These are phyloP conservation scores for Otis tarda DNA, from an alignment of 2,113 vertebrate genomes.

Conservation along the genomic window DNA sequence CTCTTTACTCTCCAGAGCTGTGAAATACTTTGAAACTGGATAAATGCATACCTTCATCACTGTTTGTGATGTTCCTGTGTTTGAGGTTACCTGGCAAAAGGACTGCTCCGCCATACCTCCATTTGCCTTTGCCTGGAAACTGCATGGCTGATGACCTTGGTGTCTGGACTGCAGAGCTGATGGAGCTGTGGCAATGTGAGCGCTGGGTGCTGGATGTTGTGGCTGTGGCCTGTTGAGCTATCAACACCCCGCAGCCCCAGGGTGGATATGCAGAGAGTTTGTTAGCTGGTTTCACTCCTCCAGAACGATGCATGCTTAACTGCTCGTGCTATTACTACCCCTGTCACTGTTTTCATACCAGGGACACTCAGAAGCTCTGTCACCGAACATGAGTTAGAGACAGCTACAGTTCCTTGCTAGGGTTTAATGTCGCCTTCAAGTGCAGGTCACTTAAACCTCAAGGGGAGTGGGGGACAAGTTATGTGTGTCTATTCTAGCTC, in stretches of 20 bases:
- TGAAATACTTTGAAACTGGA: not conserved
- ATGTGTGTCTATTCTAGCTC: not conserved
- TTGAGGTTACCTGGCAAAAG: not conserved
- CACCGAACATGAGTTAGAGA: not conserved
- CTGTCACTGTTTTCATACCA: not conserved
- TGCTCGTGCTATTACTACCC: not conserved
- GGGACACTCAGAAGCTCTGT: not conserved
- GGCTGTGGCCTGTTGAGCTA: not conserved
- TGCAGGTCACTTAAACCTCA: not conserved
- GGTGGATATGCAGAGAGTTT: not conserved
- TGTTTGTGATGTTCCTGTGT: not conserved
- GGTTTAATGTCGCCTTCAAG: not conserved
- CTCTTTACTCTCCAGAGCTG: not conserved
- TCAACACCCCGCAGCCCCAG: not conserved
- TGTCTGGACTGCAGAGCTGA: not conserved
- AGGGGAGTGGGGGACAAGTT: not conserved
- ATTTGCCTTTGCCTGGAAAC: not conserved
- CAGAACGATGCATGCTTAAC: not conserved
- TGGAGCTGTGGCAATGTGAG: not conserved
- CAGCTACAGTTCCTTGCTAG: not conserved
- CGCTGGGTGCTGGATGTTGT: not conserved
- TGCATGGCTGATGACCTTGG: not conserved
- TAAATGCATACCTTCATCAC: not conserved
- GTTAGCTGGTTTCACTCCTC: not conserved
- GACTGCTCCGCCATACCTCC: not conserved